Evolutionary conservation across 2,888 invertebrate genomes (phyloP), one percentile per base, ranked within the genome.

Genomic region (Leptarthrus brevirostris): DNA sequence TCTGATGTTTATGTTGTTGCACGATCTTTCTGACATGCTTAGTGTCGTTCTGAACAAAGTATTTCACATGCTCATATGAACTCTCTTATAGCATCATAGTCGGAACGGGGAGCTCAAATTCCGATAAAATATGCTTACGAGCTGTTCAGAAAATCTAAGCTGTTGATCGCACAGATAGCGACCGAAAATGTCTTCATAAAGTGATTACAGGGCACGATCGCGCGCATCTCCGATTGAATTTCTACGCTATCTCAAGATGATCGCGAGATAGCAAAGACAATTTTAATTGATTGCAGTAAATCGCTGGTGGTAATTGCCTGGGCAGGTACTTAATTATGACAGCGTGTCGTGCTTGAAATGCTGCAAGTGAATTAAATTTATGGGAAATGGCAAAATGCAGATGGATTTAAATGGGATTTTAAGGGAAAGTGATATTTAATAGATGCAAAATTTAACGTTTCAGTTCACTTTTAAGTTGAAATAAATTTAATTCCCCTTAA

Each of bases 211-310:
- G 14, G 26, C 26, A 22, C 18, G 53, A 53, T 53, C 53, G 20
- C 53, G 47, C 47, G 6, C 47, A 47, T n/a, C n/a, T 24, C 12
- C 22, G 20, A 12, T 26, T 26, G 26, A 24, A 14, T n/a, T n/a
- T 26, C 16, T 18, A 12, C 54, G 30, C n/a, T 24, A 24, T 24
- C 54, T 2, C 14, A 12, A n/a, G 54, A 14, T 24, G 8, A 54
- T 24, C 54, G n/a, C 3, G 54, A 6, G 30, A 54, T 54, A 30
- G 14, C 14, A 14, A 30, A 5, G 30, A 54, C 24, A 54, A 54
- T 54, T 54, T 54, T 54, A 54, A 54, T 54, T 54, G 54, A n/a
- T n/a, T 24, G 54, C 30, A 54, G 54, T 26, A 26, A 26, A 54
- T 54, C 54, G 30, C 54, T 26, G 54, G 5, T 54, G 3, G 24